A percentile compares a stretch with the other conserved stretches of the same genome.
Evolutionary conservation across 2,113 vertebrate species (phyloP).

Genomic region (Phrynosoma platyrhinos): DNA sequence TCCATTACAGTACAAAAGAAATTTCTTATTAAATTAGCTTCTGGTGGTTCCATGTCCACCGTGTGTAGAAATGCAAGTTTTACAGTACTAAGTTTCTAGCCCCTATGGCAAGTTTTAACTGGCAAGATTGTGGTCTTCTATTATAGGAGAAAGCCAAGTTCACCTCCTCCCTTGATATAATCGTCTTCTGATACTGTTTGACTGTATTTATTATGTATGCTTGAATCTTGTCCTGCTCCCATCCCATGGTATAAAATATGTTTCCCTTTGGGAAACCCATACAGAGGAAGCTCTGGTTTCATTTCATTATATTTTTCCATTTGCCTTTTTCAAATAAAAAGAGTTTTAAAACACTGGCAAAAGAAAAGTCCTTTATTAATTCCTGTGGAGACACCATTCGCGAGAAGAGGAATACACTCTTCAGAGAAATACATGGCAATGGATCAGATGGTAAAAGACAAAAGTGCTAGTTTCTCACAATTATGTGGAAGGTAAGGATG

Average conservation of each 20-base stretch:
- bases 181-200: constrained; percentile 25
- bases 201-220: constrained; percentile 45
- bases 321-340: constrained; percentile 32
- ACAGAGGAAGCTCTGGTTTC: background rate
- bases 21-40: constrained; percentile 2
- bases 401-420: too few species aligned
- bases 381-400: background rate
- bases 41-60: background rate
- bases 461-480: background rate
- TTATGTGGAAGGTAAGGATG: background rate
- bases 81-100: constrained; percentile 1
- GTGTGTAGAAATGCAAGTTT: background rate
- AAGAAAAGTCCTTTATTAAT: background rate
- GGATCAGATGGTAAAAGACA: background rate
- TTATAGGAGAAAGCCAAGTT: background rate
- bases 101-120: background rate
- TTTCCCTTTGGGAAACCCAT: background rate
- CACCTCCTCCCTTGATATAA: background rate
- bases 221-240: constrained; percentile 11
- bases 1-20: background rate
- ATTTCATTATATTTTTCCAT: constrained; percentile 36
- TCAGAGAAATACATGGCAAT: background rate
- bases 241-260: background rate
- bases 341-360: constrained; percentile 20
- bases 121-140: background rate